Base-by-base conservation (phyloP, 2,888 invertebrate species). In the Chamaedrilus cognettii region DNA sequence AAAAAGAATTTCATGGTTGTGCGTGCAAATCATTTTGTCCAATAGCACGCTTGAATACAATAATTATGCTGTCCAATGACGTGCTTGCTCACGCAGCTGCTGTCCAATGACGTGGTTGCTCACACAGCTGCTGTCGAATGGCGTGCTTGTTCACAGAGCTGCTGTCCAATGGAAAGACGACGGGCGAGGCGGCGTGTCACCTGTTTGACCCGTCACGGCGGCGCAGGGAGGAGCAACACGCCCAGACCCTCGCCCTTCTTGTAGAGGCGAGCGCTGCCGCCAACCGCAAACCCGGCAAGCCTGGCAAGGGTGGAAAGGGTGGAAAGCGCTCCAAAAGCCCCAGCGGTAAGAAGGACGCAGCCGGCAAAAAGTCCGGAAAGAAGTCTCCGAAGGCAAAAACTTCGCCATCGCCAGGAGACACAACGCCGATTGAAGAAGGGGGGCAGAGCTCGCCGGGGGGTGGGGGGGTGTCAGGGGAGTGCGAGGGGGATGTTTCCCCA, bases 161-260 rank as follows among this genome's bases (percentile, higher is more conserved):
- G 52, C 71, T 83, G 49, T 77, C 78, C 60, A 75, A 76, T 31
- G 82, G 83, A 11, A 70, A 76, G 57, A 75, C 80, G 3, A 78
- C 78, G 3, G 83, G 83, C 0, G 78, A 82, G 68, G 65, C 77
- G 1, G 64, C 77, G 0, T 70, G 79, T 15, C 68, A 77, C 59
- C 70, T 78, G 56, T 75, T 77, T 62, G 73, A 74, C 3, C 82
- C 80, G 60, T 72, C 60, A 28, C 42, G 62, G 19, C 58, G 73
- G 60, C 70, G 67, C 64, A 70, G 58, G 15, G 72, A 75, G 26
- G 74, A 73, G 52, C 73, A 74, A 50, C 76, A 72, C 51, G 63
- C 58, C n/a, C 72, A 70, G 34, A 70, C 59, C 3, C 76, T 74
- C 15, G 70, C 26, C 1, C 33, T 62, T 0, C 31, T 23, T 15